phyloP scores from a whole-genome alignment of 2,113 vertebrate genomes.

The Poeciliopsis prolifica region DNA sequence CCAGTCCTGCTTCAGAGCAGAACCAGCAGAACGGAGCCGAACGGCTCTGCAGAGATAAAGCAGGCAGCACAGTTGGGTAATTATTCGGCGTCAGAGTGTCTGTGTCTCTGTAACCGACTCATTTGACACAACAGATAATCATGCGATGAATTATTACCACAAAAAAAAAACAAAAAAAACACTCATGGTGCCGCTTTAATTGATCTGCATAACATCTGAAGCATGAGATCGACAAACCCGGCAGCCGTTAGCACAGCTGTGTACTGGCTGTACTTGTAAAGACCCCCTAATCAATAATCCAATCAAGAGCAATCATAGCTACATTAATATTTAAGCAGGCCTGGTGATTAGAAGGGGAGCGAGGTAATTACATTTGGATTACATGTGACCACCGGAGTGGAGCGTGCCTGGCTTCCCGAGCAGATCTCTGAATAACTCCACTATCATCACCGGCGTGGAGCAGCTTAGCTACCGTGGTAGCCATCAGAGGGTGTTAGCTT shows the following conservation, averaged over 20 bases:
- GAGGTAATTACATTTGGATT: slow-evolving; percentile 47
- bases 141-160: not conserved
- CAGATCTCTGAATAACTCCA: slow-evolving; percentile 1
- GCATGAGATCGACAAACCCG: not conserved
- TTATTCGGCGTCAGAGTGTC: not conserved
- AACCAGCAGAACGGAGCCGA: not conserved
- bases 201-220: not conserved
- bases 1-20: not conserved
- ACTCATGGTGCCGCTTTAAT: not conserved
- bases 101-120: not conserved
- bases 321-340: slow-evolving; percentile 37
- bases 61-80: not conserved
- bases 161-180: not conserved
- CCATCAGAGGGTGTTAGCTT: not conserved
- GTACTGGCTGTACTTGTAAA: not conserved
- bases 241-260: slow-evolving; percentile 12
- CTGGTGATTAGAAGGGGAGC: slow-evolving; percentile 33
- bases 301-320: slow-evolving; percentile 26
- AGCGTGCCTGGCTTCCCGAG: slow-evolving; percentile 5
- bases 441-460: not conserved
- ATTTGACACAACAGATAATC: not conserved
- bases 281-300: slow-evolving; percentile 34
- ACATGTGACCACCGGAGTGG: slow-evolving; percentile 30
- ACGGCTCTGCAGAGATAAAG: not conserved
- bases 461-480: slow-evolving; percentile 4